A percentile compares a stretch with the other conserved stretches of the same genome.
phyloP scores from a whole-genome alignment of 2,888 invertebrate species.

The Cyrtodaria siliqua region DNA sequence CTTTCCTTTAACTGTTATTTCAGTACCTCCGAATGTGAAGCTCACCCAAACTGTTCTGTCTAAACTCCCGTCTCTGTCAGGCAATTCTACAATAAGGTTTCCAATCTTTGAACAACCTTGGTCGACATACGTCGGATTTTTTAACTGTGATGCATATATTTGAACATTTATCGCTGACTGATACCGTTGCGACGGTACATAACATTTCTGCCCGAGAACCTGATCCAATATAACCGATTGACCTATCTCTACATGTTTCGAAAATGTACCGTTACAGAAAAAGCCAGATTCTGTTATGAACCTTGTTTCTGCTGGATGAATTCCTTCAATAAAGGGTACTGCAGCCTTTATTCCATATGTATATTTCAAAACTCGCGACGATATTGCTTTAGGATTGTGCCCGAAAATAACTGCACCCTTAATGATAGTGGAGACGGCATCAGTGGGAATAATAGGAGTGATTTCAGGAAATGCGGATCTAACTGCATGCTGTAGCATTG shows the following conservation, averaged over 20 bases:
- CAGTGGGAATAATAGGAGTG: conserved; percentile 16
- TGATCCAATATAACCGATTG: no score
- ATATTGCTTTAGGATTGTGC: conserved; percentile 16
- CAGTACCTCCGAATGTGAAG: conserved; percentile 11
- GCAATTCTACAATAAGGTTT: no score
- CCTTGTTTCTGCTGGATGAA: not conserved
- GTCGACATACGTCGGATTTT: no score
- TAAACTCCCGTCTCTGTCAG: no score
- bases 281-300: not conserved
- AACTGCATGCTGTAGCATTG: conserved; percentile 28
- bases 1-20: not conserved
- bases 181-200: no score
- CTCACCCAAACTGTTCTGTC: conserved; percentile 2
- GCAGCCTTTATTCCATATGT: conserved; percentile 11
- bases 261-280: not conserved
- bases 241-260: no score
- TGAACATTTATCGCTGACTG: no score
- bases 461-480: conserved; percentile 3
- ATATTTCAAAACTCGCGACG: conserved; percentile 15
- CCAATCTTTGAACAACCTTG: no score
- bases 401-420: conserved; percentile 29
- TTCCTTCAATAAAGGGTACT: conserved; percentile 2
- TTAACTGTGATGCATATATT: no score
- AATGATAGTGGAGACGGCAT: conserved; percentile 16
- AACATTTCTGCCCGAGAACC: no score